phyloP scores from a whole-genome alignment of 53 echinoderm and acorn worm species.

The Echinarachnius parma region DNA sequence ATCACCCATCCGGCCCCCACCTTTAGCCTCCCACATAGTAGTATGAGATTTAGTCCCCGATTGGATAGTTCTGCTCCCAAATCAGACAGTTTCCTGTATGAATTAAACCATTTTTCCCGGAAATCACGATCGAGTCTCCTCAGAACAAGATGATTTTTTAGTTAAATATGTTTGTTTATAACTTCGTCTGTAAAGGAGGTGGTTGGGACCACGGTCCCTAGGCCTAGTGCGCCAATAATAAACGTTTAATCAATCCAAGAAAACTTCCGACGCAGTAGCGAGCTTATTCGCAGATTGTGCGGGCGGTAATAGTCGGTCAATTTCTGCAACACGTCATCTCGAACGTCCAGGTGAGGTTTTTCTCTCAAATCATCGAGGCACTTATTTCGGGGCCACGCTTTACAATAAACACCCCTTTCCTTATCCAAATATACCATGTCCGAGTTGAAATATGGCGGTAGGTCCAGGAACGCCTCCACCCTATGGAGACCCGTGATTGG shows the following conservation, averaged over 20 bases:
- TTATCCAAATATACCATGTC: slow-evolving; percentile 15
- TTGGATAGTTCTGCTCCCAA: too few relatives aligned
- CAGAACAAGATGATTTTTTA: too few relatives aligned
- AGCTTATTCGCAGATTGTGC: background rate
- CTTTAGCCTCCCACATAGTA: too few relatives aligned
- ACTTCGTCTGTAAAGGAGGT: too few relatives aligned
- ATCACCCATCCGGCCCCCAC: too few relatives aligned
- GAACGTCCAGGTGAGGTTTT: background rate
- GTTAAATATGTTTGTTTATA: too few relatives aligned
- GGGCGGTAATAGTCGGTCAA: slow-evolving; percentile 6
- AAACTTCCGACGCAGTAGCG: slow-evolving; percentile 4
- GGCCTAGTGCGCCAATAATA: too few relatives aligned
- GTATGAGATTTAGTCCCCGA: too few relatives aligned
- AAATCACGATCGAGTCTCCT: too few relatives aligned
- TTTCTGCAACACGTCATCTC: background rate
- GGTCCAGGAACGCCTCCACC: slow-evolving; percentile 11
- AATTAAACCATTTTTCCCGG: too few relatives aligned
- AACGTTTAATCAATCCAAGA: slow-evolving; percentile 3
- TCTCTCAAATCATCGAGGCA: background rate
- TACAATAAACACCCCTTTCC: slow-evolving; percentile 2
- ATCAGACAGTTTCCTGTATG: too few relatives aligned
- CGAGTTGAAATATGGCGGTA: slow-evolving; percentile 7
- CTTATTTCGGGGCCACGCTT: background rate
- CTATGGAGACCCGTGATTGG: background rate
- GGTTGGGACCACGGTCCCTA: too few relatives aligned